These are phyloP conservation scores for Euplagia quadripunctaria DNA, from an alignment of 2,888 invertebrate species.

Conservation along the genomic window DNA sequence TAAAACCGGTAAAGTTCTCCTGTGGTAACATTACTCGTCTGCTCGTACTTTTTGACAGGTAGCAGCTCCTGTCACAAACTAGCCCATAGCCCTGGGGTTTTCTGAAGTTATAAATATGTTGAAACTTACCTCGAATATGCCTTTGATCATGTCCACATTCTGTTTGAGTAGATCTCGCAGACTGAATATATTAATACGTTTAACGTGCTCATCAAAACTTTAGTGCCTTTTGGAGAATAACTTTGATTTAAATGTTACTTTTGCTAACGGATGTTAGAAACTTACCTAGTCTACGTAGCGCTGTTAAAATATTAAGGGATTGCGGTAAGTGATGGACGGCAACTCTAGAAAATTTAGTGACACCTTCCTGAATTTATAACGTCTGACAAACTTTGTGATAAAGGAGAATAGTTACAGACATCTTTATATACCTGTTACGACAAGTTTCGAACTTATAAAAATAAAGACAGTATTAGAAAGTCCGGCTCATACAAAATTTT, in stretches of 20 bases:
- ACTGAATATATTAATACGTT: conserved; percentile 27
- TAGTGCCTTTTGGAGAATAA: background rate
- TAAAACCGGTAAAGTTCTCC: conserved; percentile 12
- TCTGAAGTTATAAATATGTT: conserved; percentile 42
- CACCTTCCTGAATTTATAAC: conserved; percentile 4
- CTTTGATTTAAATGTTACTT: conserved; percentile 5
- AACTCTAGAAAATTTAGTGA: background rate
- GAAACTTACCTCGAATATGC: conserved; percentile 25
- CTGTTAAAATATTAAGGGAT: background rate
- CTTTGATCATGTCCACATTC: conserved; percentile 46
- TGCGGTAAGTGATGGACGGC: background rate
- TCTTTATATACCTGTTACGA: background rate
- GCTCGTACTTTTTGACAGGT: conserved; percentile 12
- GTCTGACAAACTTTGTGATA: background rate
- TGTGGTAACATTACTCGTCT: conserved; percentile 7
- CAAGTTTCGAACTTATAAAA: background rate
- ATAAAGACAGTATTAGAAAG: background rate
- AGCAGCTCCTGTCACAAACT: background rate
- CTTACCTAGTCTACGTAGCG: background rate
- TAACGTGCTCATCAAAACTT: background rate
- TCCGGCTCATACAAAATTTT: background rate
- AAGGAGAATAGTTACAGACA: background rate
- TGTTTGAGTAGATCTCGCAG: conserved; percentile 32
- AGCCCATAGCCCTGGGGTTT: background rate
- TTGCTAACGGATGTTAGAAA: background rate